Conservation (phyloP, 2,113 vertebrate species). For the Eupsittula cactorum region DNA sequence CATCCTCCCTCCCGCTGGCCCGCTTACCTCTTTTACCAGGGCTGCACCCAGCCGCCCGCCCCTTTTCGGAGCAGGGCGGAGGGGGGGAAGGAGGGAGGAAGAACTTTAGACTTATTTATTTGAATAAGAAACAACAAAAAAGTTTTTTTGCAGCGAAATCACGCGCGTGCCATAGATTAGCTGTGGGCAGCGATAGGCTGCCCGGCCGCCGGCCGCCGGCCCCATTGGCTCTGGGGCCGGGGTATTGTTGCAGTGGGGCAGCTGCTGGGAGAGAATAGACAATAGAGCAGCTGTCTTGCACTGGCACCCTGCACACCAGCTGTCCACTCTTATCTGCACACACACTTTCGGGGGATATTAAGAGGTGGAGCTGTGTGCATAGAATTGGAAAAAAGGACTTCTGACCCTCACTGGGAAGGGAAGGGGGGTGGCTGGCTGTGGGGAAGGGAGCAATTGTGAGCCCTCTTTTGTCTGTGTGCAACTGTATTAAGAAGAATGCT, state of each 20-base stretch:
- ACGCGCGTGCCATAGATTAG: slow-evolving; percentile 96
- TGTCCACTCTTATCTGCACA: slow-evolving; percentile 99
- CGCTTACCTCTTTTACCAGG: slow-evolving; percentile 61
- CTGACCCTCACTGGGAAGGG: slow-evolving; percentile 95
- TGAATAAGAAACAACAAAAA: slow-evolving; percentile 80
- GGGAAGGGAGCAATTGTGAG: slow-evolving; percentile 81
- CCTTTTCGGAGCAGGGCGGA: background rate
- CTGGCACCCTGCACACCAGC: slow-evolving; percentile 98
- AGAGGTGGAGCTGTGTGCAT: slow-evolving; percentile 88
- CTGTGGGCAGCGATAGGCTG: slow-evolving; percentile 82
- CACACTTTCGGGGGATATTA: slow-evolving; percentile 92
- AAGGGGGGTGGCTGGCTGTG: slow-evolving; percentile 78
- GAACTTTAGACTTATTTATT: slow-evolving; percentile 81
- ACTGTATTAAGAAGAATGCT: slow-evolving; percentile 89
- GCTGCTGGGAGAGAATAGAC: slow-evolving; percentile 97
- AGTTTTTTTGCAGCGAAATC: slow-evolving; percentile 86
- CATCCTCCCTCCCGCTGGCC: slow-evolving; percentile 36
- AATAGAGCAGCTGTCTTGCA: slow-evolving; percentile 99
- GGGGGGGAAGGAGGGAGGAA: slow-evolving; percentile 48
- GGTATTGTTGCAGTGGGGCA: slow-evolving; percentile 86
- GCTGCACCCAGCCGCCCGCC: slow-evolving; percentile 5
- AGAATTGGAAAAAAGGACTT: slow-evolving; percentile 91
- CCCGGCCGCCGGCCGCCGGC: slow-evolving; percentile 69
- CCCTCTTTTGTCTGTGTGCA: slow-evolving; percentile 88
- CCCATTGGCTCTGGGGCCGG: slow-evolving; percentile 82